Evolutionary conservation across 2,888 invertebrate species (phyloP).

Genomic region (Tetheella fluctuosa): DNA sequence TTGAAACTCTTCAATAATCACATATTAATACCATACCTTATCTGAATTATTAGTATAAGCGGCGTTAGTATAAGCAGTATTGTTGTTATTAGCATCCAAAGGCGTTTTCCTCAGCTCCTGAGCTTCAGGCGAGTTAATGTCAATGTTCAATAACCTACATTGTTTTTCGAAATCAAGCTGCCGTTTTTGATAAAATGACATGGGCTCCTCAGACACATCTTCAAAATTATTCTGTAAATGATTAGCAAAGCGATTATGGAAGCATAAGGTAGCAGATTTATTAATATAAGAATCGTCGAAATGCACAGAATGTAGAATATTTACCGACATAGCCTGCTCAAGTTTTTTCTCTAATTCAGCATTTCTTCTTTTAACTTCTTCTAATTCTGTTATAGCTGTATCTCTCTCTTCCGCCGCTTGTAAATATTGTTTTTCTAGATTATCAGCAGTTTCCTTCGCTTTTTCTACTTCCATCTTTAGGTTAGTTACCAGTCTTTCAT

Average conservation of each 20-base stretch:
- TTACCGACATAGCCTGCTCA: slow-evolving; percentile 86
- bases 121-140: slow-evolving; percentile 70
- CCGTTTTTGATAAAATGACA: slow-evolving; percentile 77
- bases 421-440: slow-evolving; percentile 91
- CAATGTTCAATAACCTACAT: slow-evolving; percentile 76
- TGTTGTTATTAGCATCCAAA: slow-evolving; percentile 62
- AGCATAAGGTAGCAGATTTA: neutral
- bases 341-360: slow-evolving; percentile 90
- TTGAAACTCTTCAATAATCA: neutral
- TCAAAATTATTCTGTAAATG: slow-evolving; percentile 68
- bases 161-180: slow-evolving; percentile 78
- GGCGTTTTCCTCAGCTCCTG: slow-evolving; percentile 56
- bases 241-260: slow-evolving; percentile 47
- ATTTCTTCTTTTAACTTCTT: slow-evolving; percentile 91
- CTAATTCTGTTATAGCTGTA: slow-evolving; percentile 88
- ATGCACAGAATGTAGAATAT: slow-evolving; percentile 16
- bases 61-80: slow-evolving; percentile 52
- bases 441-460: slow-evolving; percentile 90
- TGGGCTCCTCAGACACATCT: slow-evolving; percentile 69
- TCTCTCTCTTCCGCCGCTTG: slow-evolving; percentile 91
- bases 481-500: slow-evolving; percentile 87
- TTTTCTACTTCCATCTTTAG: slow-evolving; percentile 90
- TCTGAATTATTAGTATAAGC: slow-evolving; percentile 58
- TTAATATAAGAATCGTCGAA: neutral
- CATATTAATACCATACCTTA: slow-evolving; percentile 47